Conservation (phyloP, 2,797 vertebrate species). For the Eulemur mongoz region DNA sequence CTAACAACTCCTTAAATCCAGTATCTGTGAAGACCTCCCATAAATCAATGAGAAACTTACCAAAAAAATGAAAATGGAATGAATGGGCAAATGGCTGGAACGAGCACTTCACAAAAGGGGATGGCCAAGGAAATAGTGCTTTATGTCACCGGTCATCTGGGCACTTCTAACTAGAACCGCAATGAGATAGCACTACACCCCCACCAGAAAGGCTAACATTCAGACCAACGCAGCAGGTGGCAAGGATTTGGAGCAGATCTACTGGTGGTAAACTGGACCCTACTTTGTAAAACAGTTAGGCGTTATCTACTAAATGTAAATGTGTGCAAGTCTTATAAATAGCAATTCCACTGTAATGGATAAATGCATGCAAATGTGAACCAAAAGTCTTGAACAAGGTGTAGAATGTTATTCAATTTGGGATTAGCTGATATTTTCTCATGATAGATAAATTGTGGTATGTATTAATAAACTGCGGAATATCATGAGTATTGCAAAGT, state of each 20-base stretch:
- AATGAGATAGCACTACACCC: no score
- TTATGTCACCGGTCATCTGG: not conserved
- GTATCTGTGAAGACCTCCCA: not conserved
- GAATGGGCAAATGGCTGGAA: not conserved
- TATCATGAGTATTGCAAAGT: not conserved
- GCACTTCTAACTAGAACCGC: not conserved
- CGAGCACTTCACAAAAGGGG: not conserved
- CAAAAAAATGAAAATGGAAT: not conserved
- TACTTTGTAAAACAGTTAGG: not conserved
- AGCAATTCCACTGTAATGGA: not conserved
- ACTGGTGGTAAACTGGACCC: not conserved
- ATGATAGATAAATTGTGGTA: not conserved
- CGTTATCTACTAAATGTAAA: not conserved
- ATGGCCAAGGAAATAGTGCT: not conserved
- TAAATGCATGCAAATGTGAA: rapidly evolving
- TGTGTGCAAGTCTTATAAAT: not conserved
- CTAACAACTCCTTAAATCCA: not conserved
- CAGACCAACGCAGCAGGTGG: not conserved
- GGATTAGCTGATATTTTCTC: not conserved
- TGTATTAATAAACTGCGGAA: not conserved
- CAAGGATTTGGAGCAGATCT: not conserved
- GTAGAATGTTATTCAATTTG: not conserved
- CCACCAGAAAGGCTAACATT: not conserved
- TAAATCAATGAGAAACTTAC: not conserved
- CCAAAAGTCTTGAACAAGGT: not conserved